phyloP scores from a whole-genome alignment of 2,797 vertebrate genomes.

The Mionectes olivaceus region DNA sequence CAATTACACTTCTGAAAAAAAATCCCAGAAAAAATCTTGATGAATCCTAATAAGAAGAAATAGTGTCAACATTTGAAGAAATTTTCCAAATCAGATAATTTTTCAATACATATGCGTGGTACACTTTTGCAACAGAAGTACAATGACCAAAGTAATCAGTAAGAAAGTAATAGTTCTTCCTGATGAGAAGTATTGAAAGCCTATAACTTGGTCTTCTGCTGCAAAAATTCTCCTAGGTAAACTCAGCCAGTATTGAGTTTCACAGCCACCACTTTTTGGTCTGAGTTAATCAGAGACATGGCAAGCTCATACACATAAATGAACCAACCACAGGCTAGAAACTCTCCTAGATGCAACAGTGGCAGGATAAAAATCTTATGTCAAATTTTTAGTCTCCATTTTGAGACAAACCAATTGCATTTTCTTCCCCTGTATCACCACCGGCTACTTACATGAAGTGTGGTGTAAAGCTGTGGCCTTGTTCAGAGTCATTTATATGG shows the following conservation, averaged over 20 bases:
- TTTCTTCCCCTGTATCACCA: background rate
- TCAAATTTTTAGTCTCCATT: background rate
- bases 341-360: background rate
- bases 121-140: background rate
- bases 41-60: background rate
- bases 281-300: background rate
- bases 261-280: background rate
- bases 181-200: background rate
- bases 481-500: background rate
- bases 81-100: background rate
- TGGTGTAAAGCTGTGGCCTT: background rate
- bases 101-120: background rate
- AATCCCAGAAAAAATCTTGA: background rate
- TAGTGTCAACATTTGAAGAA: background rate
- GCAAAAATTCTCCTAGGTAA: background rate
- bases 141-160: background rate
- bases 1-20: background rate
- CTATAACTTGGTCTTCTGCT: background rate
- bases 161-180: background rate
- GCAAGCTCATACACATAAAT: background rate
- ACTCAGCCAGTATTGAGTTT: background rate
- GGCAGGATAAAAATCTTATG: background rate
- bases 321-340: background rate
- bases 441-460: accelerated
- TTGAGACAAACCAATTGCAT: background rate